Evolutionary conservation across 2,888 invertebrate genomes (phyloP).

Genomic region (Pseudoips prasinana): DNA sequence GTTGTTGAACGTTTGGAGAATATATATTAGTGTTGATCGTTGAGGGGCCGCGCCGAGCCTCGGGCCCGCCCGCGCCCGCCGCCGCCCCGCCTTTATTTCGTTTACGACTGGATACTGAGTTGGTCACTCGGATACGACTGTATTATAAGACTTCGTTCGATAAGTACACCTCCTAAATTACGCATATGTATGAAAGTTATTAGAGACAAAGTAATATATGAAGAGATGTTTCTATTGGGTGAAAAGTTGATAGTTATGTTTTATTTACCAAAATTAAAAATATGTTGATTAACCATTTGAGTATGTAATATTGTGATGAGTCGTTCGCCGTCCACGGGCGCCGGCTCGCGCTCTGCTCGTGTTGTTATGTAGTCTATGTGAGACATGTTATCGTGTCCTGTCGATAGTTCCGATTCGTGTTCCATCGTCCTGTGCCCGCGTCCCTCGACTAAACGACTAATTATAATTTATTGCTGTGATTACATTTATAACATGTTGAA

Average conservation of each 20-base stretch:
- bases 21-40: conserved; percentile 77
- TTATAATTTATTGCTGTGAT: conserved; percentile 79
- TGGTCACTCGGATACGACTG: conserved; percentile 74
- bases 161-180: conserved; percentile 71
- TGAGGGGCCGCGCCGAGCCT: conserved; percentile 41
- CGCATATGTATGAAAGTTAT: conserved; percentile 68
- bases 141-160: conserved; percentile 60
- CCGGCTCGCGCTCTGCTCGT: conserved; percentile 39
- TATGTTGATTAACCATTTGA: conserved; percentile 61
- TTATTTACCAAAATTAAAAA: conserved; percentile 75
- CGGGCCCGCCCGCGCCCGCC: conserved; percentile 28
- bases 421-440: conserved; percentile 63
- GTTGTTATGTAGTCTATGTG: conserved; percentile 67
- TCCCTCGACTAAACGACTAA: conserved; percentile 56
- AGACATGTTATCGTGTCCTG: conserved; percentile 67
- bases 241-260: conserved; percentile 71
- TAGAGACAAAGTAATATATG: conserved; percentile 75
- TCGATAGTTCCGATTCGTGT: conserved; percentile 65
- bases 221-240: conserved; percentile 76
- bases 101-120: conserved; percentile 70
- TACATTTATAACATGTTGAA: conserved; percentile 74
- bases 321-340: conserved; percentile 40
- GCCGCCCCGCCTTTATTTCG: conserved; percentile 52
- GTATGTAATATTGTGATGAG: conserved; percentile 47
- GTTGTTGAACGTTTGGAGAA: conserved; percentile 80